Evolutionary conservation across 1,140 invertebrate species (phyloP), one percentile per base, ranked within the genome.

Genomic region (Pseudoatta argentina): DNA sequence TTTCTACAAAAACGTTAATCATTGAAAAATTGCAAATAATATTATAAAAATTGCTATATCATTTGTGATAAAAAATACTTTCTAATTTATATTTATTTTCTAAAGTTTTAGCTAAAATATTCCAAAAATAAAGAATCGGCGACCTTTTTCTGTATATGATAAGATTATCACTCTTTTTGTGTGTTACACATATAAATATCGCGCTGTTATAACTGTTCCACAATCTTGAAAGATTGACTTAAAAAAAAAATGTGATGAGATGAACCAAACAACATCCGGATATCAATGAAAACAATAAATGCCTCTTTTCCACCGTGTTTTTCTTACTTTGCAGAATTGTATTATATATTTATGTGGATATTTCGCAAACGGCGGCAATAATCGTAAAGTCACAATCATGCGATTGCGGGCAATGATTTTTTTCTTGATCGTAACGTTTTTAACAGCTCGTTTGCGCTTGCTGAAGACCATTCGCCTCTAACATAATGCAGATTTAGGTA

Each of bases 401-500:
- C 44, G 63, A 83, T 83, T 83, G 72, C 67, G 39, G 16, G 24
- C 55, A 61, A 51, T 57, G 39, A 1, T 44, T 63, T 75, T 83
- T 44, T n/a, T 14, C 55, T 48, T 14, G 53, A 73, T 73, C 21
- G 55, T 73, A 61, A 82, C 67, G 79, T 59, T 73, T 73, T 82
- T 48, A 75, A 69, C 79, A 73, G 79, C 69, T 83, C 79, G 59
- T 83, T 83, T 75, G 44, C 69, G 55, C 79, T 48, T 14, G n/a
- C 79, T 18, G 27, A 44, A 61, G 27, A 39, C 69, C 69, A 73
- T 83, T 83, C n/a, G 55, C 69, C 39, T 61, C 8, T 67, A 34
- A 14, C 69, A 63, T 83, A 83, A 83, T 83, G 69, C 24, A 83
- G 67, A 83, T 83, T 83, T 75, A 83, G 69, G 79, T 83, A 83